These are phyloP conservation scores for Pogonophryne albipinna DNA, from an alignment of 2,797 vertebrate species.

Conservation along the genomic window DNA sequence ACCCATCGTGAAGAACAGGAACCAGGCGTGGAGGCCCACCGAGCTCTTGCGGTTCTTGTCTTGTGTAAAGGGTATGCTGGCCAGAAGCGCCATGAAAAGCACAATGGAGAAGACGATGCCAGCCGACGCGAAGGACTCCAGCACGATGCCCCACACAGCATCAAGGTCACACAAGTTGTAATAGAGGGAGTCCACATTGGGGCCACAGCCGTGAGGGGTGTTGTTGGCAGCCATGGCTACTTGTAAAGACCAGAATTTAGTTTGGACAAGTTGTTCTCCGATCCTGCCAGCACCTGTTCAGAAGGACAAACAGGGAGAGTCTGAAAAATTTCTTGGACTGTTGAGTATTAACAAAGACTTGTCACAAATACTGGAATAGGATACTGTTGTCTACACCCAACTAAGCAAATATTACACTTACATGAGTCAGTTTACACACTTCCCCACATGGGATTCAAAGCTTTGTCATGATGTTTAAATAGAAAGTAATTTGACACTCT, in stretches of 20 bases:
- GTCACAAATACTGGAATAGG: conserved; percentile 7
- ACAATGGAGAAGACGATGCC: conserved; percentile 87
- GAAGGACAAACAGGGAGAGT: conserved; percentile 16
- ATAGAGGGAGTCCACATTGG: conserved; percentile 87
- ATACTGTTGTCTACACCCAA: conserved; percentile 41
- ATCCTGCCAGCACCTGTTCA: conserved; percentile 56
- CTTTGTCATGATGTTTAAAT: not conserved
- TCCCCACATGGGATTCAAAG: not conserved
- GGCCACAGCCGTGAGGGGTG: conserved; percentile 83
- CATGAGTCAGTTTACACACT: conserved; percentile 53
- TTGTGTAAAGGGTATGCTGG: conserved; percentile 90
- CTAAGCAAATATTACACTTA: conserved; percentile 41
- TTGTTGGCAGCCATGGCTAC: conserved; percentile 59
- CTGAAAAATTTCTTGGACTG: conserved; percentile 5
- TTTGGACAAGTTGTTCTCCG: conserved; percentile 62
- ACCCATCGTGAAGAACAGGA: conserved; percentile 89
- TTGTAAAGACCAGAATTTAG: conserved; percentile 8
- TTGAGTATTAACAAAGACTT: conserved; percentile 14
- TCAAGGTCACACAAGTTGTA: conserved; percentile 92
- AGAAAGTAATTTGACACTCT: not conserved
- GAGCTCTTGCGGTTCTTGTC: conserved; percentile 84
- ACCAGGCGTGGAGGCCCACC: conserved; percentile 85
- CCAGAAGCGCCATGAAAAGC: conserved; percentile 89
- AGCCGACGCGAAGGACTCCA: conserved; percentile 89
- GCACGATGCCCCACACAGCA: conserved; percentile 89